Conservation (phyloP, 2,113 vertebrate genomes). For the Tringa solitaria region DNA sequence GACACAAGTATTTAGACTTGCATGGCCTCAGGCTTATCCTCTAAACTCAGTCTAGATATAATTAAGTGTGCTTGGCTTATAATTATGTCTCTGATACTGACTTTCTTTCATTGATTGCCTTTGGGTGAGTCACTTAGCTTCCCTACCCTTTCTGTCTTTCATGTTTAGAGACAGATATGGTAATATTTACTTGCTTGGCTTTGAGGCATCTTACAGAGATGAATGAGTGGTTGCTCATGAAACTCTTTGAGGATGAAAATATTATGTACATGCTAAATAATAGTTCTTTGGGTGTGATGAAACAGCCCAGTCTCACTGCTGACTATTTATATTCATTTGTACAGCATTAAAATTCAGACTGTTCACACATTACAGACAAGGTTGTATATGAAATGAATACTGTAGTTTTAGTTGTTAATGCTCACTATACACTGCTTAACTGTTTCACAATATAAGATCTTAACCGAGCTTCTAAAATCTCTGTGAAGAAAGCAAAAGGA, state of each 20-base stretch:
- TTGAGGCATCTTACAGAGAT: background rate
- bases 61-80: background rate
- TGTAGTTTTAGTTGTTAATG: background rate
- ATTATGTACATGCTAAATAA: background rate
- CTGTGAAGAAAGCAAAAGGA: background rate
- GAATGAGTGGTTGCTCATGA: background rate
- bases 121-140: constrained; percentile 5
- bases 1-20: background rate
- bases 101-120: constrained; percentile 32
- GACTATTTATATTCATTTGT: background rate
- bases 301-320: background rate
- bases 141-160: constrained; percentile 2
- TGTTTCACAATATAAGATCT: background rate
- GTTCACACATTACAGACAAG: background rate
- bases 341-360: background rate
- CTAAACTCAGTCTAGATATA: background rate
- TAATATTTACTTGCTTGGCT: background rate
- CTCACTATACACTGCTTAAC: background rate
- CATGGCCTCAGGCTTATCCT: constrained; percentile 9
- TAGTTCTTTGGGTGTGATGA: background rate
- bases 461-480: background rate
- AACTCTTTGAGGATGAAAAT: constrained; percentile 31
- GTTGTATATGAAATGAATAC: background rate
- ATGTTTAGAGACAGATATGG: constrained; percentile 13
- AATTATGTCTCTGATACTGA: constrained; percentile 49